These are phyloP conservation scores for Cephus sareptanus DNA, from an alignment of 2,888 invertebrate species.

Conservation along the genomic window DNA sequence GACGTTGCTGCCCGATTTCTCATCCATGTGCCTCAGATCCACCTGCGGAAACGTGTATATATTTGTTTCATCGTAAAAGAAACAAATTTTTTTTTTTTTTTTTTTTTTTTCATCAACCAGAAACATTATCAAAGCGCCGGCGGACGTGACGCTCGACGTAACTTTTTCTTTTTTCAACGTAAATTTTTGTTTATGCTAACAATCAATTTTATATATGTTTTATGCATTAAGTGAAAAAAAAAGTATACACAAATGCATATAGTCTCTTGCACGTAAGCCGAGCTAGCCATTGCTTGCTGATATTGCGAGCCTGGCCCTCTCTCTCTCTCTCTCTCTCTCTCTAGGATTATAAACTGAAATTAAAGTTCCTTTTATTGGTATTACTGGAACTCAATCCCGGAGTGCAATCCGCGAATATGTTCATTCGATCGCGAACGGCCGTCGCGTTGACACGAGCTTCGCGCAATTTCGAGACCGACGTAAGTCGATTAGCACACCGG, in stretches of 20 bases:
- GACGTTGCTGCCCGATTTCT: constrained; percentile 87
- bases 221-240: not conserved
- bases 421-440: not conserved
- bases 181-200: not conserved
- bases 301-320: not conserved
- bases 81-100: too few relatives aligned
- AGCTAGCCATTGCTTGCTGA: not conserved
- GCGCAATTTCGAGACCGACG: not conserved
- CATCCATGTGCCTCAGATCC: constrained; percentile 92
- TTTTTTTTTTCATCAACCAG: not conserved
- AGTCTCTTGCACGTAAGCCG: not conserved
- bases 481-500: not conserved
- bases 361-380: not conserved
- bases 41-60: constrained; percentile 71
- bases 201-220: not conserved
- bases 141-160: not conserved
- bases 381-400: not conserved
- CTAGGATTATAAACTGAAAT: not conserved
- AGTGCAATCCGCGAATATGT: not conserved
- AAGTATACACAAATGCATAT: not conserved
- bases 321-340: not conserved
- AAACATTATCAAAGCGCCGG: not conserved
- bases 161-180: not conserved
- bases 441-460: not conserved
- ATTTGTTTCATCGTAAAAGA: not conserved